These are phyloP conservation scores for Trissolcus basalis DNA, from an alignment of 1,140 invertebrate species.

Conservation along the genomic window DNA sequence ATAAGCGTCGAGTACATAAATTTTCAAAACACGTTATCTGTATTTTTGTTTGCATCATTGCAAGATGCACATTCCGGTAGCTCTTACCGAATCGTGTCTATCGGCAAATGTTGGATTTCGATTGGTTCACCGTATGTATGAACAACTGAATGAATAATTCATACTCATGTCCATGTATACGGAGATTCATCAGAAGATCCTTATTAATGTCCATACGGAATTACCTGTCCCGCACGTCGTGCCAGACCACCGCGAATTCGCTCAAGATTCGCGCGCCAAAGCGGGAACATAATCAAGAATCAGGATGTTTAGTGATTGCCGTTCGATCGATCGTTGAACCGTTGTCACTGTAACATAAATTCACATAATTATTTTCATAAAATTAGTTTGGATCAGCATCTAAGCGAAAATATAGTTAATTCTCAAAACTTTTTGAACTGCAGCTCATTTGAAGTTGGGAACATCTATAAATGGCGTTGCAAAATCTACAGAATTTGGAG, in stretches of 20 bases:
- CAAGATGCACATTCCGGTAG: slow-evolving; percentile 53
- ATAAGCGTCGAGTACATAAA: slow-evolving; percentile 55
- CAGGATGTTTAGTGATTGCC: slow-evolving; percentile 46
- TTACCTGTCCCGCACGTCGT: slow-evolving; percentile 48
- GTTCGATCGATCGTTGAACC: slow-evolving; percentile 10
- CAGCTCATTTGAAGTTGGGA: no score
- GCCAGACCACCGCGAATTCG: slow-evolving; percentile 53
- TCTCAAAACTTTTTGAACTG: no score
- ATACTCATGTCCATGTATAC: slow-evolving; percentile 40
- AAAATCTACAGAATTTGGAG: no score
- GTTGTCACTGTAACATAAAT: slow-evolving; percentile 27
- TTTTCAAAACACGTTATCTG: slow-evolving; percentile 58
- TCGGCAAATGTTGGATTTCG: slow-evolving; percentile 48
- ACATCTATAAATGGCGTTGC: no score
- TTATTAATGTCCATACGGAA: slow-evolving; percentile 60
- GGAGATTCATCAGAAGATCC: slow-evolving; percentile 54
- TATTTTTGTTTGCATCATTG: slow-evolving; percentile 46
- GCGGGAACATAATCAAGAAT: slow-evolving; percentile 41
- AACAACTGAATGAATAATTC: slow-evolving; percentile 60
- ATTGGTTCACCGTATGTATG: slow-evolving; percentile 55
- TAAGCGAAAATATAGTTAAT: no score
- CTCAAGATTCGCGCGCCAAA: not conserved
- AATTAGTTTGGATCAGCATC: no score
- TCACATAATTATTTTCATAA: no score
- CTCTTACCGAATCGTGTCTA: slow-evolving; percentile 57